Evolutionary conservation across 2,113 vertebrate genomes (phyloP), one percentile per base, ranked within the genome.

Genomic region (Himantopus leucocephalus): DNA sequence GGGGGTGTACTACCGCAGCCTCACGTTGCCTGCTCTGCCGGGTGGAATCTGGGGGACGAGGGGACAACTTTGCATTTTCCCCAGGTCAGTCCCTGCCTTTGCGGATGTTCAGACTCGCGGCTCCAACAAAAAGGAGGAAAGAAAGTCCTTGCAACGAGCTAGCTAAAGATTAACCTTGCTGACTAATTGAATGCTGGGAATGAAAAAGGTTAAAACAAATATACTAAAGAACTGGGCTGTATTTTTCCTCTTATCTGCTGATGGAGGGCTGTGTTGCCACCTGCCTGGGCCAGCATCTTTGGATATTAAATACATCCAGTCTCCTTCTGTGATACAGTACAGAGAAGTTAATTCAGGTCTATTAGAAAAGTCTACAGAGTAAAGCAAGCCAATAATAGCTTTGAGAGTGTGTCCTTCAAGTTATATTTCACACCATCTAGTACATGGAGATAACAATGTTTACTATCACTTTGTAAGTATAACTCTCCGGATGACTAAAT

Each of bases 141-240:
- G 34, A 87, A 92, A 64, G 48, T 35, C 35, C 47, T 81, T 34
- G 37, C 60, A 86, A 48, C 0, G 0, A 89, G 30, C 62, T 94
- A 68, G 94, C 91, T 97, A 96, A 97, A 94, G 76, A 97, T 97
- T 96, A 97, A 97, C 96, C 70, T 68, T 50, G 62, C 76, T 91
- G 91, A 85, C 60, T 89, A 75, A 89, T 3, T 64, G 68, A 93
- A 81, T 53, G 39, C 74, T 72, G 73, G 76, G 43, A 75, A 60
- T 62, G 83, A 89, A 81, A 93, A 81, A 64, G 20, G 56, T 56
- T 95, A 34, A 84, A 93, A 62, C 59, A 93, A 84, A 89, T 9
- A 86, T 7, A 53, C 26, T 45, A 12, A 48, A 90, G 74, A 50
- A 15, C 4, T 0, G 0, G 71, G 30, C 60, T 92, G 30, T 34